Conservation (phyloP, 2,113 vertebrate species). For the Verasper variegatus region DNA sequence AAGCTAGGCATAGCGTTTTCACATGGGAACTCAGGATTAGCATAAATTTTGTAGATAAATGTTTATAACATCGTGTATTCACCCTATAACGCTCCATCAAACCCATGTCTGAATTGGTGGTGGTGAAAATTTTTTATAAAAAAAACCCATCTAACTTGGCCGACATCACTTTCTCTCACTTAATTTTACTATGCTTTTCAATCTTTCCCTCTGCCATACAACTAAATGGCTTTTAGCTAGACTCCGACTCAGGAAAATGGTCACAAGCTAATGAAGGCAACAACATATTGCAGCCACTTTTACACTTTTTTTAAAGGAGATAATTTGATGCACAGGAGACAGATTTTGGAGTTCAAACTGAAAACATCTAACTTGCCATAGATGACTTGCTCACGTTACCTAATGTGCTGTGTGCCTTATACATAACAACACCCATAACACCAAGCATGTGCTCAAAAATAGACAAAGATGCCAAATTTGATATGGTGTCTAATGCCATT, state of each 20-base stretch:
- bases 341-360: conserved; percentile 3
- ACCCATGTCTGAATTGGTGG: not conserved
- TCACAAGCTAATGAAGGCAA: not conserved
- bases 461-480: conserved; percentile 46
- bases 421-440: conserved; percentile 20
- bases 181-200: no score
- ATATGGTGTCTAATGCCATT: conserved; percentile 30
- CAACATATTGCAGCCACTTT: not conserved
- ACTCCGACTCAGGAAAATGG: not conserved
- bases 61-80: not conserved
- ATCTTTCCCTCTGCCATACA: no score
- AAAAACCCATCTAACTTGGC: not conserved
- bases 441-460: conserved; percentile 38
- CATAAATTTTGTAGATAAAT: not conserved
- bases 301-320: not conserved
- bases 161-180: not conserved
- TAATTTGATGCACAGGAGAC: not conserved
- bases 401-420: conserved; percentile 1
- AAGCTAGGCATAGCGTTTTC: not conserved
- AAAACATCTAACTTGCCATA: not conserved
- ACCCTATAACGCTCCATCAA: not conserved
- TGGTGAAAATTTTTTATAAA: not conserved
- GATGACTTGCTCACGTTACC: conserved; percentile 17
- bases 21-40: conserved; percentile 1
- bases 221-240: not conserved